Percentiles rank a stretch among this genome's conserved stretches.
Evolutionary conservation across 2,888 invertebrate species (phyloP).

Genomic region (Hirtodrosophila histrioides): DNA sequence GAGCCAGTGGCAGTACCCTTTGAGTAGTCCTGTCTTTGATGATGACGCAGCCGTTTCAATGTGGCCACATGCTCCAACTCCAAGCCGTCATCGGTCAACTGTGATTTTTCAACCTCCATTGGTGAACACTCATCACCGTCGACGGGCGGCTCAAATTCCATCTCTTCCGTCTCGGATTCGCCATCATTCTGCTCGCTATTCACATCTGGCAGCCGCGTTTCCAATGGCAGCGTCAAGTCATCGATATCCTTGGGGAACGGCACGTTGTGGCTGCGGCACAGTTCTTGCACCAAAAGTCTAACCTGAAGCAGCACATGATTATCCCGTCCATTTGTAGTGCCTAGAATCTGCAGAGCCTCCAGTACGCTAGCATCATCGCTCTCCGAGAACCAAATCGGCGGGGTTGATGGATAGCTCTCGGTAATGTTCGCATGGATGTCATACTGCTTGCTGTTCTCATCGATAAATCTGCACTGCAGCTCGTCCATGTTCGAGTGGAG

Average conservation of each 20-base stretch:
- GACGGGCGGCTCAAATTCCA: conserved; percentile 80
- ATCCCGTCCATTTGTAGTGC: conserved; percentile 94
- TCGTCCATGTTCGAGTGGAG: conserved; percentile 99
- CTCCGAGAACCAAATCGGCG: conserved; percentile 99
- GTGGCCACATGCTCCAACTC: conserved; percentile 94
- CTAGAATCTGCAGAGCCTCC: conserved; percentile 96
- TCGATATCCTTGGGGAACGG: conserved; percentile 96
- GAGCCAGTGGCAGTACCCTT: conserved; percentile 97
- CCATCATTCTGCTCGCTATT: conserved; percentile 15
- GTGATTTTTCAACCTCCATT: conserved; percentile 89
- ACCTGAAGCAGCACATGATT: conserved; percentile 93
- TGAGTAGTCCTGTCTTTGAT: conserved; percentile 97
- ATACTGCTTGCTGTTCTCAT: conserved; percentile 96
- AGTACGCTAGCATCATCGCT: conserved; percentile 97
- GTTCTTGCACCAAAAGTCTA: conserved; percentile 94
- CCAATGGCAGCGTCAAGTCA: conserved; percentile 88
- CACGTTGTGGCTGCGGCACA: conserved; percentile 96
- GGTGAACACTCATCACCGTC: conserved; percentile 88
- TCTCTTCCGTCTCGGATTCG: conserved; percentile 84
- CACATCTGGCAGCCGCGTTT: conserved; percentile 80
- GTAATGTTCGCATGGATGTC: conserved; percentile 99
- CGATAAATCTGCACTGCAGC: conserved; percentile 98
- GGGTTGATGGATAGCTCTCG: conserved; percentile 97
- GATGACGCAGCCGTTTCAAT: conserved; percentile 96
- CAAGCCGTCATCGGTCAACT: conserved; percentile 90